phyloP scores from a whole-genome alignment of 2,113 vertebrate species.

The Ceuthmochares aereus region DNA sequence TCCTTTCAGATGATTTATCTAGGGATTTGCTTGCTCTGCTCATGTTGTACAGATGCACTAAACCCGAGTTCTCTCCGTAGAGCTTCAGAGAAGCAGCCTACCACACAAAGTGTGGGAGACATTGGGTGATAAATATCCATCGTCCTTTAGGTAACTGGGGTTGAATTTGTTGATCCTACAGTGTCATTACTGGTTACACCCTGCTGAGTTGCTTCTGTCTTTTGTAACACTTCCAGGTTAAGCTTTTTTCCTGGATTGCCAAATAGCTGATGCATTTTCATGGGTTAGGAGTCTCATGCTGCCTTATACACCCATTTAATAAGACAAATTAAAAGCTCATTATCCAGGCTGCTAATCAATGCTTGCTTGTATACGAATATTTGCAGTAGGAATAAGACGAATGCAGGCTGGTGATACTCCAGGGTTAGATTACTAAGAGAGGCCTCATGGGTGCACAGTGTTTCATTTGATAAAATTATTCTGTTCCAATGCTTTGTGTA shows the following conservation, averaged over 20 bases:
- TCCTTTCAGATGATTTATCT: background rate
- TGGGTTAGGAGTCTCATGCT: background rate
- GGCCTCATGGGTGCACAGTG: accelerated
- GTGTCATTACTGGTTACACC: background rate
- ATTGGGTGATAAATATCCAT: background rate
- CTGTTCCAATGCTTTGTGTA: background rate
- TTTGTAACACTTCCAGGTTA: background rate
- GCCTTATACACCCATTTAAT: background rate
- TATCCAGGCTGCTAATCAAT: background rate
- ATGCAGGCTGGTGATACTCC: background rate
- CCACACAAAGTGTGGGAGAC: background rate
- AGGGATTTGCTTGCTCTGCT: background rate
- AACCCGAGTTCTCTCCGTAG: background rate
- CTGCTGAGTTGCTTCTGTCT: background rate
- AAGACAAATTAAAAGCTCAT: background rate
- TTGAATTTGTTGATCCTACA: background rate
- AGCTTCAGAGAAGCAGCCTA: background rate
- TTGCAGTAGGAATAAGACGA: background rate
- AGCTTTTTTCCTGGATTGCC: background rate
- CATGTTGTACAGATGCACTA: background rate
- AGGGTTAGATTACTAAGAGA: background rate
- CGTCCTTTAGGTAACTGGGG: background rate
- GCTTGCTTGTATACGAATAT: background rate
- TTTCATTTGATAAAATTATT: background rate
- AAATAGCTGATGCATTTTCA: background rate